Percentiles rank a stretch among this genome's conserved stretches.
Evolutionary conservation across 2,888 invertebrate species (phyloP).

Genomic region (Melipona beecheii): DNA sequence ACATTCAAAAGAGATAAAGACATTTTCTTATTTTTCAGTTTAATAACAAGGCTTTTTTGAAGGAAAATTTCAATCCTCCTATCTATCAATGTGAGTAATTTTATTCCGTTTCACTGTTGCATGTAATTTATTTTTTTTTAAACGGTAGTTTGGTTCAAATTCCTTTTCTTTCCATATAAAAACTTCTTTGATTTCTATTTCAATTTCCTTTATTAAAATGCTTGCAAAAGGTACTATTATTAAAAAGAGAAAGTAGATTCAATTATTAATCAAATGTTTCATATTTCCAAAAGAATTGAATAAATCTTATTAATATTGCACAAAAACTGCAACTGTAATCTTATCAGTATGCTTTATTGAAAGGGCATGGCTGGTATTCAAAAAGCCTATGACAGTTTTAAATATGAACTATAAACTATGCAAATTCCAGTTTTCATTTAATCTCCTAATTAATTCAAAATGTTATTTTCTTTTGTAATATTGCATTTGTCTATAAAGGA

Average conservation of each 20-base stretch:
- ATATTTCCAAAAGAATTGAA: conserved; percentile 6
- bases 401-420: background rate
- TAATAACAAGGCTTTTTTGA: conserved; percentile 50
- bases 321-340: conserved; percentile 47
- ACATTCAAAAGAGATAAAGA: conserved; percentile 45
- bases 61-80: conserved; percentile 45
- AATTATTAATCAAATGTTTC: conserved; percentile 18
- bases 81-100: conserved; percentile 62
- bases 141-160: conserved; percentile 46
- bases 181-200: conserved; percentile 29
- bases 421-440: background rate
- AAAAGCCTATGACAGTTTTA: background rate
- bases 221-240: conserved; percentile 37
- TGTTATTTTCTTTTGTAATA: conserved; percentile 9
- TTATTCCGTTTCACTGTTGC: conserved; percentile 23
- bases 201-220: conserved; percentile 26
- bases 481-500: conserved; percentile 27
- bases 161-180: conserved; percentile 23
- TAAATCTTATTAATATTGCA: conserved; percentile 41
- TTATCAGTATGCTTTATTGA: background rate
- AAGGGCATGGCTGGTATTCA: background rate
- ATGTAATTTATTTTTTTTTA: conserved; percentile 48
- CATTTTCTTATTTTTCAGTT: conserved; percentile 58
- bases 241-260: conserved; percentile 38
- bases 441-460: conserved; percentile 22